Evolutionary conservation across 2,113 vertebrate genomes (phyloP), one percentile per base, ranked within the genome.

Genomic region (Drymodes brunneopygia): DNA sequence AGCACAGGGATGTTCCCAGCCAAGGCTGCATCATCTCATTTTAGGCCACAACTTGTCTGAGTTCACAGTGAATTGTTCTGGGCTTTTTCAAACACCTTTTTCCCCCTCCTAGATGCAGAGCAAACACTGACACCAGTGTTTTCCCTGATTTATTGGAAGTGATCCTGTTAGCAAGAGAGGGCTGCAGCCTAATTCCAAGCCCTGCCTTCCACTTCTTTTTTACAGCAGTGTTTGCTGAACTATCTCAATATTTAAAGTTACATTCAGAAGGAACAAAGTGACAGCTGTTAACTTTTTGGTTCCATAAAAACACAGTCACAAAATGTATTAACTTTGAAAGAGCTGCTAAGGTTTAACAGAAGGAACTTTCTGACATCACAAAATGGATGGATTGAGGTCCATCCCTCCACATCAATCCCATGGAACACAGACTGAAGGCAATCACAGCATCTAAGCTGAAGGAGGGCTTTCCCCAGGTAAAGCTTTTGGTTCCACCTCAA

Each of bases 391-490:
- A 58, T 88, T 27, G 67, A 67, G n/a, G 19, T 61, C 36, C 60
- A 47, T n/a, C 11, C 20, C 48, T 67, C 19, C 65, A 56, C 38
- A 56, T 11, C 79, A 27, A 45, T 31, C 70, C 56, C 70, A 58
- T 0, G 1, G 7, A n/a, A 90, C 9, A 65, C 24, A 54, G 2
- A 15, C 33, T 54, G 36, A 8, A 73, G 6, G 35, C 56, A 35
- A 44, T 12, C 56, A 66, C 1, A 6, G 77, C 47, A 78, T 4
- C 35, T 17, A 18, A 87, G 11, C 29, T 28, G 33, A 71, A 67
- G 2, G 20, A 50, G 33, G 21, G 25, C 31, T 42, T 33, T 42
- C 29, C 50, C 14, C 42, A 64, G 10, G 15, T 56, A 45, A 66
- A 81, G 21, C 16, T 70, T 65, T n/a, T 65, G 53, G 25, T 58